Base-by-base conservation (phyloP, 1,140 invertebrate species). In the Araneus ventricosus region DNA sequence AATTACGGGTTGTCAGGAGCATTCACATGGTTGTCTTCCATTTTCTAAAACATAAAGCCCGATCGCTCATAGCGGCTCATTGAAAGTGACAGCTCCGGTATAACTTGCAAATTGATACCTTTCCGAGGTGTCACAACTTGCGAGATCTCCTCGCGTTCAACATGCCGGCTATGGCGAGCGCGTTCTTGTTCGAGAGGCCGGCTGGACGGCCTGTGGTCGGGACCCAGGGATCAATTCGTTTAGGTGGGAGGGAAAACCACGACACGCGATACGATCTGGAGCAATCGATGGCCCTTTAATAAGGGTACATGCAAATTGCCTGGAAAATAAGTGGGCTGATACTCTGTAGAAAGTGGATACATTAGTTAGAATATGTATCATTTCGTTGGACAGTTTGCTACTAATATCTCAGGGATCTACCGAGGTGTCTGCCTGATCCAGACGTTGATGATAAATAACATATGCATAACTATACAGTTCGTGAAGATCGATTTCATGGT, bases 51-150 rank as follows among this genome's bases (percentile, higher is more conserved):
- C 39, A 52, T 17, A 45, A 52, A n/a, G 10, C 82, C 80, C 82
- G 82, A 84, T 84, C 82, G 82, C 41, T 84, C 82, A 84, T 24
- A 14, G 82, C 82, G 39, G 82, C 39, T 84, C 82, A 84, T 84
- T 84, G 41, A 57, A 84, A 84, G 82, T 84, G 82, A 84, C 82
- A 57, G 82, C 41, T 57, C 82, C 24, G 82, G 82, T 84, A 84
- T 84, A 84, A 84, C 82, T 84, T 84, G 82, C 82, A 84, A 84
- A 84, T 84, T 84, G 82, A 84, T 84, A 84, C 82, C 82, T 84
- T 84, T 84, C 82, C 82, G n/a, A 84, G 82, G 82, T 84, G 82
- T 84, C 39, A 84, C 45, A 84, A 45, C 45, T 20, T 8, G 22
- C 17, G 82, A 37, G 17, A 52, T 14, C 45, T 52, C 10, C 70